These are phyloP conservation scores for Pangasius krempfi DNA, from an alignment of 2,797 vertebrate species.

Conservation along the genomic window DNA sequence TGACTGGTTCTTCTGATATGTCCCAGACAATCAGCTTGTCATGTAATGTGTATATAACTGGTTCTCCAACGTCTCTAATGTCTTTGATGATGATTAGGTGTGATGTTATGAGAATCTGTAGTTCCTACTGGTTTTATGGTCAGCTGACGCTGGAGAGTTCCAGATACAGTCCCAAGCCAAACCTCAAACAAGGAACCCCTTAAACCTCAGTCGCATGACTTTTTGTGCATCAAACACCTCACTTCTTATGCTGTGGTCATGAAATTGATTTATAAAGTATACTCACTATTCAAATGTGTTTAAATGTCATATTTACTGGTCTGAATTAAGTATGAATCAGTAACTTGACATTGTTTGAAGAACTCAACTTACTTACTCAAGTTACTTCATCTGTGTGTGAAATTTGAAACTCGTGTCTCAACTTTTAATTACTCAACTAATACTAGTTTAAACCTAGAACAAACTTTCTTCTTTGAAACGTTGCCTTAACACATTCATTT, in stretches of 20 bases:
- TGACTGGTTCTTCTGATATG: not conserved
- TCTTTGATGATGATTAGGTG: not conserved
- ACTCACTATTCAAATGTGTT: not conserved
- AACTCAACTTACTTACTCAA: not conserved
- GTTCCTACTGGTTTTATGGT: constrained; percentile 29
- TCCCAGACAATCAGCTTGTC: not conserved
- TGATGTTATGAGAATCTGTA: not conserved
- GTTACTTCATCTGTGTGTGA: not conserved
- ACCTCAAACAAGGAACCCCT: not conserved
- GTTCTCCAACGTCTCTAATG: not conserved
- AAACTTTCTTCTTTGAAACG: not conserved
- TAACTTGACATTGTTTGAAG: not conserved
- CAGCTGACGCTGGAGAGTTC: constrained; percentile 31
- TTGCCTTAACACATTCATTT: too few relatives aligned
- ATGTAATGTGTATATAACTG: not conserved
- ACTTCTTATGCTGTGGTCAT: not conserved
- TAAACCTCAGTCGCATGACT: not conserved
- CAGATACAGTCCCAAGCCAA: not conserved
- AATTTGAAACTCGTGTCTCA: not conserved
- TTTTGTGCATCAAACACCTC: not conserved
- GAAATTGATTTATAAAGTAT: not conserved
- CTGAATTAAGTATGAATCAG: not conserved
- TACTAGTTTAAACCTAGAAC: not conserved
- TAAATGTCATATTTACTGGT: not conserved
- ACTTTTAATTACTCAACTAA: not conserved